Percentiles rank a stretch among this genome's conserved stretches.
phyloP scores from a whole-genome alignment of 2,888 invertebrate species.

The Iphiclides podalirius region DNA sequence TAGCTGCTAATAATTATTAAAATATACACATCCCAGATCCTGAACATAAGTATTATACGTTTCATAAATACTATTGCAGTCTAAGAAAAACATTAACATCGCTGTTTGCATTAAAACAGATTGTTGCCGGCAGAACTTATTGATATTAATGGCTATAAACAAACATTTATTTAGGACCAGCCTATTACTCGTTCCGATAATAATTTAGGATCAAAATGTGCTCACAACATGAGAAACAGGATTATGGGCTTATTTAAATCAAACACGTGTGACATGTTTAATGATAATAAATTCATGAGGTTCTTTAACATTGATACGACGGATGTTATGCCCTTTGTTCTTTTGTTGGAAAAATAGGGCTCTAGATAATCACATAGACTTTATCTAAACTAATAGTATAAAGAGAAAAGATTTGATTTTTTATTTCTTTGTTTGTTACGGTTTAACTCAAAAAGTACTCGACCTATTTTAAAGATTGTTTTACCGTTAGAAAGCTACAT shows the following conservation, averaged over 20 bases:
- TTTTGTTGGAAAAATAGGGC: constrained; percentile 7
- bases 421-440: too few relatives aligned
- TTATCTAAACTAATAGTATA: too few relatives aligned
- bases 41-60: too few relatives aligned
- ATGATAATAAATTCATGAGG: constrained; percentile 18
- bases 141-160: constrained; percentile 21
- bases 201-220: constrained; percentile 23
- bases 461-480: too few relatives aligned
- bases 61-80: too few relatives aligned
- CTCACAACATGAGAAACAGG: constrained; percentile 19
- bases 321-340: constrained; percentile 8
- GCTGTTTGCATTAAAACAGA: constrained; percentile 6
- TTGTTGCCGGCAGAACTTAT: constrained; percentile 12
- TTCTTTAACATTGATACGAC: constrained; percentile 12
- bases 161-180: constrained; percentile 24
- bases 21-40: too few relatives aligned
- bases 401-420: too few relatives aligned
- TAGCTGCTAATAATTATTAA: too few relatives aligned
- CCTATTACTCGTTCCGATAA: constrained; percentile 16
- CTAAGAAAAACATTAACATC: too few relatives aligned
- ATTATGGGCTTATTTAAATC: constrained; percentile 19
- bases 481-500: too few relatives aligned
- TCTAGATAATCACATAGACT: background rate
- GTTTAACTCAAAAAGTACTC: too few relatives aligned
- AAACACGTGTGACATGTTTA: constrained; percentile 19